Percentiles rank a stretch among this genome's conserved stretches.
Evolutionary conservation across 2,888 invertebrate genomes (phyloP).

Genomic region (Microctonus aethiopoides): DNA sequence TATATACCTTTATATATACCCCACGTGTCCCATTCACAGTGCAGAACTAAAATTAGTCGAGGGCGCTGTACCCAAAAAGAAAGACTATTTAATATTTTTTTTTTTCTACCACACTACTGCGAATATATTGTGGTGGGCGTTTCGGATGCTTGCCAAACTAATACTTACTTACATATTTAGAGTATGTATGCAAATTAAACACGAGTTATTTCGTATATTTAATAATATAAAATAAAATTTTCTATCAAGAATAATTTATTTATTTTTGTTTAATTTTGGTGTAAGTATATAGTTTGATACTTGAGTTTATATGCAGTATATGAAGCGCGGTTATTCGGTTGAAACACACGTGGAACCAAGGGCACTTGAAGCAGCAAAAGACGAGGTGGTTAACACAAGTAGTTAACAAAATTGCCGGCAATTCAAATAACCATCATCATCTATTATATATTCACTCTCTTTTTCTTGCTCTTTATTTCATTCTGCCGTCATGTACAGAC

Average conservation of each 20-base stretch:
- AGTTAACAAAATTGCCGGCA: constrained; percentile 1
- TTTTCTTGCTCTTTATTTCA: not conserved
- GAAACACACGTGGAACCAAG: constrained; percentile 33
- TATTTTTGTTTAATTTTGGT: constrained; percentile 28
- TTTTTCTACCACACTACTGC: not conserved
- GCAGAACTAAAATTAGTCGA: constrained; percentile 54
- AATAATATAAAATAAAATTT: not conserved
- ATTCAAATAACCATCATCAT: constrained; percentile 6
- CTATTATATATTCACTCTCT: not conserved
- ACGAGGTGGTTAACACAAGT: constrained; percentile 23
- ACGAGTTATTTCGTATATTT: not conserved
- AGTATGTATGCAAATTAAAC: not conserved
- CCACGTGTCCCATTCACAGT: constrained; percentile 41
- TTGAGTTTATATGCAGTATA: constrained; percentile 45
- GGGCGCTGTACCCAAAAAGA: constrained; percentile 36
- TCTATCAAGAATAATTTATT: not conserved
- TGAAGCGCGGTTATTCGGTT: constrained; percentile 57
- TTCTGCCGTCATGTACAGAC: not conserved
- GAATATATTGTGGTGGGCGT: constrained; percentile 20
- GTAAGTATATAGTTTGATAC: constrained; percentile 34
- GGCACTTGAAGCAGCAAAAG: constrained; percentile 11
- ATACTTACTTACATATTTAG: not conserved
- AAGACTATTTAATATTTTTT: not conserved
- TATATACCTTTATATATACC: constrained; percentile 26
- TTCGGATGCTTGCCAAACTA: constrained; percentile 38